Base-by-base conservation (phyloP, 2,888 invertebrate genomes). In the Spilosoma lubricipeda region DNA sequence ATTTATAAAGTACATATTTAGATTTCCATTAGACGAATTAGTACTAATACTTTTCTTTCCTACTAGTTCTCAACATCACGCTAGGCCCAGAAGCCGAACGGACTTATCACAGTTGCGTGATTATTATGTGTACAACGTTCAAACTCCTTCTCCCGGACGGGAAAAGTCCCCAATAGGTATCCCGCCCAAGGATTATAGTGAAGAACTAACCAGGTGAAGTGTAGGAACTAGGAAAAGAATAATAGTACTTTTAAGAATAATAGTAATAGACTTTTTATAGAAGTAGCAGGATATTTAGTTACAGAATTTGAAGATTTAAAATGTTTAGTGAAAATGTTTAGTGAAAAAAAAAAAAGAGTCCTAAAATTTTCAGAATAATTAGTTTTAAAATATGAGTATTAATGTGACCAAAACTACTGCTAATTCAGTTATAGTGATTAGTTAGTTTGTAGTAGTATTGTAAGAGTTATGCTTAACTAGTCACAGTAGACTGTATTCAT, bases 111-210 rank as follows among this genome's bases (percentile, higher is more conserved):
- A 33, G 23, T 68, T 48, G 69, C 71, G 77, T 80, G 65, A 23
- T 72, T 56, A 76, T 78, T 85, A 73, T 73, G 68, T 73, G 27
- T 73, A 73, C 48, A 73, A 68, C 8, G 73, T 73, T 33, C 63
- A 73, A 67, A 72, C 67, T 4, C 39, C 56, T 15, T 30, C 42
- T 7, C 42, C 67, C 18, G 18, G 30, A 3, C 64, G 63, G 36
- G 33, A 20, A 4, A 67, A 45, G 33, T 33, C 59, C 3, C 18
- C 39, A 30, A 27, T 13, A 52, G 27, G 18, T 30, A 48, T 23
- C 23, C 33, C 36, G 11, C 48, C 36, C 48, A 39, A 67, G 11
- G 56, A 8, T 23, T 18, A 20, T 18, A 52, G 23, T 42, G 72
- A 67, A 39, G 66, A 67, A 27, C 13, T 48, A 2, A 56, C 27